phyloP scores from a whole-genome alignment of 2,888 invertebrate genomes.

The Callinectes sapidus region DNA sequence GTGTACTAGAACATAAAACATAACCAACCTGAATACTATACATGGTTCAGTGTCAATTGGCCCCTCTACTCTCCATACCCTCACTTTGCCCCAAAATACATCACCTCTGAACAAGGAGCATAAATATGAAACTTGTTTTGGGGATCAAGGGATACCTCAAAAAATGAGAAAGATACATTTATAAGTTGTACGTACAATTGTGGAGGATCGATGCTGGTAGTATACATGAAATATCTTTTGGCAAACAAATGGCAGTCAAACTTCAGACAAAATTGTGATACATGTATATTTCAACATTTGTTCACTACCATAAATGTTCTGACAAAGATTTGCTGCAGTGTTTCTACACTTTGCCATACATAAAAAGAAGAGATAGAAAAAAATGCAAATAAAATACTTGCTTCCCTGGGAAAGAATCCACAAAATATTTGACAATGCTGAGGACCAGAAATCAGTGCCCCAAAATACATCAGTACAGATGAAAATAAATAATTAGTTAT shows the following conservation, averaged over 20 bases:
- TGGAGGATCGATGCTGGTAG: background rate
- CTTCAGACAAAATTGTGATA: constrained; percentile 27
- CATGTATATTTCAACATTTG: constrained; percentile 17
- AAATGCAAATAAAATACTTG: background rate
- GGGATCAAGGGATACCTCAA: background rate
- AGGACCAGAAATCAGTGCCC: constrained; percentile 12
- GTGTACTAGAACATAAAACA: too few relatives aligned
- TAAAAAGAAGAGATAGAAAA: background rate
- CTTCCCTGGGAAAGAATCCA: background rate
- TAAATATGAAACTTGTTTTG: background rate
- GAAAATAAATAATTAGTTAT: constrained; percentile 23
- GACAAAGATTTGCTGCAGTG: constrained; percentile 3
- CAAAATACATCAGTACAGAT: background rate
- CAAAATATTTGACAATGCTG: background rate
- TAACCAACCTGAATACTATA: too few relatives aligned
- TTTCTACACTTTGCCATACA: constrained; percentile 23
- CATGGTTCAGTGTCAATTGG: too few relatives aligned
- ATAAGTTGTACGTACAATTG: background rate
- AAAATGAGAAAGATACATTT: background rate
- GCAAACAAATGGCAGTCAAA: constrained; percentile 18
- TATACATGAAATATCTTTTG: background rate
- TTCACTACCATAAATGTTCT: constrained; percentile 13
- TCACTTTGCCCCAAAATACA: background rate
- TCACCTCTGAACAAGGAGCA: background rate
- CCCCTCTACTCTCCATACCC: background rate